phyloP scores from a whole-genome alignment of 2,888 invertebrate genomes.

The Lypha dubia region DNA sequence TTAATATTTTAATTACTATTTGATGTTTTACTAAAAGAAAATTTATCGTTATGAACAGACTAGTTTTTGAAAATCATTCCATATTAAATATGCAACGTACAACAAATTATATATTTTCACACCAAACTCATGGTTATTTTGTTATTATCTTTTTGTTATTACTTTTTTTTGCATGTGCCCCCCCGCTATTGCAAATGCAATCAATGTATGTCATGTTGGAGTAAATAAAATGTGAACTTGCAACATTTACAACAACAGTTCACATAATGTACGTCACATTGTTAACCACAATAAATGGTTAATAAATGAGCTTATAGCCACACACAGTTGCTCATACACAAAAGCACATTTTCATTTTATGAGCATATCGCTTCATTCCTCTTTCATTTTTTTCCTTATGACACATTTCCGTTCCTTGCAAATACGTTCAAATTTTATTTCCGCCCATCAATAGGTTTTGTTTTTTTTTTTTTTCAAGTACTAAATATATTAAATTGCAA shows the following conservation, averaged over 20 bases:
- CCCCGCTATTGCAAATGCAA: not conserved
- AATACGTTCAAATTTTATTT: constrained; percentile 35
- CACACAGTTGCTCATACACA: constrained; percentile 22
- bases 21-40: not conserved
- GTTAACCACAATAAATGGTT: constrained; percentile 54
- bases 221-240: constrained; percentile 32
- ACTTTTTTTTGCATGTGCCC: not conserved
- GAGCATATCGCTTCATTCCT: not conserved
- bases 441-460: not conserved
- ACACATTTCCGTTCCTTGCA: constrained; percentile 30
- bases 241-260: constrained; percentile 12
- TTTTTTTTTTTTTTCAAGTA: not conserved
- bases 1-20: not conserved
- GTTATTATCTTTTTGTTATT: not conserved
- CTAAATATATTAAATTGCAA: constrained; percentile 9
- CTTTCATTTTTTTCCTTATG: constrained; percentile 11
- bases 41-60: not conserved
- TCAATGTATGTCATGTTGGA: constrained; percentile 10
- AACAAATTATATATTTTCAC: not conserved
- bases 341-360: constrained; percentile 7
- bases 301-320: constrained; percentile 21
- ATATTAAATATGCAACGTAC: not conserved
- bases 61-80: not conserved
- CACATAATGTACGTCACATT: constrained; percentile 46
- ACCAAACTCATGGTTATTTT: not conserved